Conservation (phyloP, 2,888 invertebrate species). For the Agrotis clavis region DNA sequence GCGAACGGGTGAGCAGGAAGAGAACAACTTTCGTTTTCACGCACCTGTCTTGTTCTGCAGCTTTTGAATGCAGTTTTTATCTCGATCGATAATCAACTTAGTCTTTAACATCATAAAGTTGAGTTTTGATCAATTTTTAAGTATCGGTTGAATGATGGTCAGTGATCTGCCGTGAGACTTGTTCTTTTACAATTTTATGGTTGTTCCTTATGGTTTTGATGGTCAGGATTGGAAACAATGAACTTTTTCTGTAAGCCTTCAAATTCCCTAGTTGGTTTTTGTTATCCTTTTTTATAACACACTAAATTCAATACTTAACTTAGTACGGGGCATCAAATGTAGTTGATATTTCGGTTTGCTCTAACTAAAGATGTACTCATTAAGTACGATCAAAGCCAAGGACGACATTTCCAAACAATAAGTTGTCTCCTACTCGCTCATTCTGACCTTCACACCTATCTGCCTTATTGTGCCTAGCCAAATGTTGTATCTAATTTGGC, state of each 20-base stretch:
- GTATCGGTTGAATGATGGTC: constrained; percentile 48
- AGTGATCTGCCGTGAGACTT: constrained; percentile 59
- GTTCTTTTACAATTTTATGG: constrained; percentile 63
- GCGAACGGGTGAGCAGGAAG: constrained; percentile 89
- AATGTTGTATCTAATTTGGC: constrained; percentile 47
- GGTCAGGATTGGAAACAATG: not conserved
- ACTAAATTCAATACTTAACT: not conserved
- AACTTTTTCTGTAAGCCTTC: not conserved
- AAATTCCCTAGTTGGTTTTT: not conserved
- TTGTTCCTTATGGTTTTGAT: constrained; percentile 29
- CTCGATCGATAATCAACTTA: constrained; percentile 70
- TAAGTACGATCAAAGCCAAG: constrained; percentile 27
- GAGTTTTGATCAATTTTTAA: constrained; percentile 27
- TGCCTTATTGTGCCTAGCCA: constrained; percentile 35
- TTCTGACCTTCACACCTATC: constrained; percentile 48
- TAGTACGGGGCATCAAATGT: not conserved
- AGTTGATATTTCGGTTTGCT: constrained; percentile 17
- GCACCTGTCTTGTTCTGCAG: constrained; percentile 88
- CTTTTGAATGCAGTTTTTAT: constrained; percentile 75
- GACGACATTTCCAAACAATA: constrained; percentile 19
- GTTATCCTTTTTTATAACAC: not conserved
- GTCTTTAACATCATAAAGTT: constrained; percentile 52
- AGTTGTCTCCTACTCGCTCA: constrained; percentile 24
- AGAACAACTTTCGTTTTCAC: constrained; percentile 91
- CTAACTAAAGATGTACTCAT: constrained; percentile 8